Evolutionary conservation across 2,797 vertebrate genomes (phyloP).

Genomic region (Myiotriccus ornatus): DNA sequence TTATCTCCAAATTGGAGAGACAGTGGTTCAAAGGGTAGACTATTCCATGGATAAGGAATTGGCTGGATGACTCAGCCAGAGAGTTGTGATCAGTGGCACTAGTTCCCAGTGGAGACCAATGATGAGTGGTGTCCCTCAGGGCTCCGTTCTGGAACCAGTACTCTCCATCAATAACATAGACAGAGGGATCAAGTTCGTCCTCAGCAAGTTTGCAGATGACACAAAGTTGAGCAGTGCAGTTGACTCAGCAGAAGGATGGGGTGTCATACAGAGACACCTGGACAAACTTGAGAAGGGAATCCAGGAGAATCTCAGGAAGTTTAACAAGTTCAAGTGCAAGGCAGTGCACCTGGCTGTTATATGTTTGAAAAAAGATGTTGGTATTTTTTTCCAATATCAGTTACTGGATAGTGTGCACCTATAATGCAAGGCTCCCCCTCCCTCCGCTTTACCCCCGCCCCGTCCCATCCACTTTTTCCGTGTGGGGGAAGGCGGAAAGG

Average conservation of each 20-base stretch:
- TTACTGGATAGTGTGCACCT: no score
- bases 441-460: no score
- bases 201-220: neutral
- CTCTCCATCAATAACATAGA: neutral
- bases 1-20: neutral
- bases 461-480: no score
- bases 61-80: neutral
- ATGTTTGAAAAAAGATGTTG: no score
- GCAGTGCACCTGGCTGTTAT: neutral
- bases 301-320: neutral
- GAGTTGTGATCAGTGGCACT: neutral
- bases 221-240: fast-evolving
- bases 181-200: fast-evolving
- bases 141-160: neutral
- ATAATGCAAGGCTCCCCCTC: no score
- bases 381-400: no score
- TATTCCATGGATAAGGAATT: neutral
- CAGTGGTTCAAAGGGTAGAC: neutral
- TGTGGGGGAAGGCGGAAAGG: no score
- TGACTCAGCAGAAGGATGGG: neutral
- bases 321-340: neutral
- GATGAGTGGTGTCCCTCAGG: neutral
- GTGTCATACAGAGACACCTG: neutral
- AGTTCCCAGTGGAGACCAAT: no score
- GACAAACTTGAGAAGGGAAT: neutral